Base-by-base conservation (phyloP, 2,888 invertebrate genomes). In the Camponotus fellah region DNA sequence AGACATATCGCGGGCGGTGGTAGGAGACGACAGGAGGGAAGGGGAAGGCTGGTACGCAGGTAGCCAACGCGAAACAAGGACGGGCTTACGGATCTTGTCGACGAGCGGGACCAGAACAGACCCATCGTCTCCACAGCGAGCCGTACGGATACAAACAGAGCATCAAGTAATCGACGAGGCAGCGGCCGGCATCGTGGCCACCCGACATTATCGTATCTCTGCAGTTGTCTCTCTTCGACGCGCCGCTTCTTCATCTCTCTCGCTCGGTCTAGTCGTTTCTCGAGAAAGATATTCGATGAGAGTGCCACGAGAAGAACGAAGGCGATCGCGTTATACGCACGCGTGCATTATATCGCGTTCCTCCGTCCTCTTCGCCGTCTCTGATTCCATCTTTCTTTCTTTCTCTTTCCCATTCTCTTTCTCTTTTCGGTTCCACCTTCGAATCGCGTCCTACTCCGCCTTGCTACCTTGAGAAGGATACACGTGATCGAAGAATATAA, bases 151-250 rank as follows among this genome's bases (percentile, higher is more conserved):
- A 91, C 92, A 92, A 93, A 92, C 92, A 89, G 91, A 93, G 89
- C 92, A 91, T 93, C 93, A 92, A 93, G 93, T 93, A 92, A 92
- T 92, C 93, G 92, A 91, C 89, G 89, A 91, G 90, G 85, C 89
- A 82, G 87, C 87, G 84, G 86, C 88, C 84, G 56, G 89, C 88
- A 86, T 89, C 84, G 86, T 80, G 92, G 91, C 92, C 93, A 93
- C 92, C 93, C 93, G 93, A 92, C 89, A 92, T 92, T 92, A 90
- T 91, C 90, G 87, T 89, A 87, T 87, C 88, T 90, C 90, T 87
- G 40, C 37, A 49, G 56, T 53, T 69, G 37, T 86, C 87, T 83
- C 85, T 84, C 65, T 84, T 71, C 46, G 14, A 80, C 84, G 66
- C 53, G 64, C 49, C 76, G 75, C 83, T 84, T 79, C 75, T 56